Evolutionary conservation across 1,140 invertebrate genomes (phyloP).

Genomic region (Drosophila oshimai): DNA sequence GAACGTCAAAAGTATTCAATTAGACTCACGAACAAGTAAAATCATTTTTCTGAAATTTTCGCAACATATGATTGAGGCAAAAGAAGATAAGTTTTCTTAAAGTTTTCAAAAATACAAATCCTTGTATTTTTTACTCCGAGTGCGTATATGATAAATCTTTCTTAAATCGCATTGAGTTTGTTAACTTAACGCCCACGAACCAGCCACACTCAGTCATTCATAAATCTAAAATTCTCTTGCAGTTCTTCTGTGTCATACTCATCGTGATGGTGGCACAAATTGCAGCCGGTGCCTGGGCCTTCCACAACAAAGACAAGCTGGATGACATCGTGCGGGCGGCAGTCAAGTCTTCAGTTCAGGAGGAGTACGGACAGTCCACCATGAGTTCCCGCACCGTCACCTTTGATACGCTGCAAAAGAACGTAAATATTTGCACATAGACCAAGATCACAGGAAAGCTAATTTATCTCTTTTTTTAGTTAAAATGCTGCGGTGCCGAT

Average conservation of each 20-base stretch:
- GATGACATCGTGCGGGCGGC: slow-evolving; percentile 86
- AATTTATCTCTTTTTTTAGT: slow-evolving; percentile 76
- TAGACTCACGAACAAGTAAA: too few species aligned
- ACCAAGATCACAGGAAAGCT: neutral
- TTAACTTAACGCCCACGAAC: slow-evolving; percentile 13
- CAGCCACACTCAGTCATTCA: slow-evolving; percentile 37
- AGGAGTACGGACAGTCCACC: slow-evolving; percentile 87
- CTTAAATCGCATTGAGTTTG: slow-evolving; percentile 18
- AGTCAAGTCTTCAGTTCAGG: slow-evolving; percentile 87
- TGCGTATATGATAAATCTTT: slow-evolving; percentile 9
- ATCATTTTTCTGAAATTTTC: too few species aligned
- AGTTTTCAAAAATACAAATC: too few species aligned
- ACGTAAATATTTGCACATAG: slow-evolving; percentile 82
- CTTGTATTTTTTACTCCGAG: neutral
- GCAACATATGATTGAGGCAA: too few species aligned
- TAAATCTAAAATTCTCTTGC: slow-evolving; percentile 73
- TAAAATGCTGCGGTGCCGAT: slow-evolving; percentile 89
- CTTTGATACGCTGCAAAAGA: slow-evolving; percentile 88
- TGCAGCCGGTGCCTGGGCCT: slow-evolving; percentile 89
- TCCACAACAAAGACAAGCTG: slow-evolving; percentile 87
- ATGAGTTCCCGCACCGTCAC: slow-evolving; percentile 85
- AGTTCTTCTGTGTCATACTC: slow-evolving; percentile 89
- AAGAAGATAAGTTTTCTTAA: too few species aligned
- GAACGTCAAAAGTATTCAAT: too few species aligned
- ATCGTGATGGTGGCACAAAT: slow-evolving; percentile 91